These are phyloP conservation scores for Rhabdomys dilectus DNA, from an alignment of 2,113 vertebrate species.

Conservation along the genomic window DNA sequence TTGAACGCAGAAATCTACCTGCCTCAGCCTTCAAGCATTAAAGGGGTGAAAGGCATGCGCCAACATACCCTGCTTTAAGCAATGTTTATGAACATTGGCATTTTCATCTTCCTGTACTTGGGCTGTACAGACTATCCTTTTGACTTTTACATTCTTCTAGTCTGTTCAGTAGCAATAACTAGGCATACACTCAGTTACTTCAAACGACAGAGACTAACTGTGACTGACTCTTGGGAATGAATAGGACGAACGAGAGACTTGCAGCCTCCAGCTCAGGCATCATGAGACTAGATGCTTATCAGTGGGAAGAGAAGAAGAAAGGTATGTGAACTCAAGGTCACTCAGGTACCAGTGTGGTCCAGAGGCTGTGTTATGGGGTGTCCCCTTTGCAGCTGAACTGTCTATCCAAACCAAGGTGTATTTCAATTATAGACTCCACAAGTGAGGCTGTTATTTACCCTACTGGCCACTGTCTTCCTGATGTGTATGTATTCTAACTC, in stretches of 20 bases:
- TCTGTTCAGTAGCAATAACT: slow-evolving; percentile 22
- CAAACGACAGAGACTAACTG: not conserved
- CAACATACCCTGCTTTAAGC: not conserved
- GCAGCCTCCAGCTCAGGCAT: not conserved
- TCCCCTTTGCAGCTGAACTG: not conserved
- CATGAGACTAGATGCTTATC: not conserved
- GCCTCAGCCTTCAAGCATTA: not conserved
- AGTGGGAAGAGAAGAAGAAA: not conserved
- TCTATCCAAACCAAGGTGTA: not conserved
- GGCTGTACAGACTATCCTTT: not conserved
- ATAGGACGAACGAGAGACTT: not conserved
- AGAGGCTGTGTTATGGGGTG: not conserved
- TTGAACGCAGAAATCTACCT: not conserved
- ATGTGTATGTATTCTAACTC: not conserved
- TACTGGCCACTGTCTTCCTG: not conserved
- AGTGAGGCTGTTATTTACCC: not conserved
- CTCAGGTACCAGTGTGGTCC: not conserved
- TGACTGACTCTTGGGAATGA: not conserved
- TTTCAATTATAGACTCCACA: not conserved
- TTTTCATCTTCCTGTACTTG: slow-evolving; percentile 10
- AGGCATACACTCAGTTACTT: not conserved
- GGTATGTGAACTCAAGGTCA: not conserved
- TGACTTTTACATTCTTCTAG: not conserved
- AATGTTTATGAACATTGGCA: not conserved
- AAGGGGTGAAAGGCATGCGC: not conserved